Evolutionary conservation across 1,140 invertebrate genomes (phyloP).

Genomic region (Drosophila ercepeae): DNA sequence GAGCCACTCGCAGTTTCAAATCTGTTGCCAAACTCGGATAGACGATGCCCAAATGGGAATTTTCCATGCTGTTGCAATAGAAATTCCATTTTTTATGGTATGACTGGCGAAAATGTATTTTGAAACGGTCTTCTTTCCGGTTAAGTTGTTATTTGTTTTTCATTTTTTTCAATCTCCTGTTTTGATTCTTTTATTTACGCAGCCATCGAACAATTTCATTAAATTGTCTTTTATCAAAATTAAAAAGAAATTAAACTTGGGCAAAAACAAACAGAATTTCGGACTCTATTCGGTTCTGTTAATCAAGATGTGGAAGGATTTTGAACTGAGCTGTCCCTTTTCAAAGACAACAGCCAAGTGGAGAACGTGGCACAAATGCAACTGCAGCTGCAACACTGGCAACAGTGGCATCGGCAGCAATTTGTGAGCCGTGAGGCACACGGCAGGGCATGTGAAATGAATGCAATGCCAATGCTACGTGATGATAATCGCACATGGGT

Average conservation of each 20-base stretch:
- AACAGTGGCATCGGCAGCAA: slow-evolving; percentile 19
- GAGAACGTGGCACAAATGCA: not conserved
- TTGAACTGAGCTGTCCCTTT: slow-evolving; percentile 40
- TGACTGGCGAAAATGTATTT: slow-evolving; percentile 33
- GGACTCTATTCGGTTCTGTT: slow-evolving; percentile 13
- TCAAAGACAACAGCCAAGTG: slow-evolving; percentile 16
- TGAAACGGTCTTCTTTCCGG: slow-evolving; percentile 26
- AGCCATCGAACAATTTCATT: slow-evolving; percentile 30
- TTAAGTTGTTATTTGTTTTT: slow-evolving; percentile 24
- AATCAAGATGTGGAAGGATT: not conserved
- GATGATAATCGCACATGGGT: slow-evolving; percentile 61
- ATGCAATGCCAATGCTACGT: slow-evolving; percentile 58
- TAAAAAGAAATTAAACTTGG: slow-evolving; percentile 29
- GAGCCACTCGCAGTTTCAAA: slow-evolving; percentile 32
- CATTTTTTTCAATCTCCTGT: slow-evolving; percentile 4
- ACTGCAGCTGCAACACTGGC: not conserved
- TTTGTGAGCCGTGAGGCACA: slow-evolving; percentile 43
- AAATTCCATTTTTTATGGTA: slow-evolving; percentile 17
- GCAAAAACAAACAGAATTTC: slow-evolving; percentile 23
- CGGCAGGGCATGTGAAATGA: slow-evolving; percentile 48
- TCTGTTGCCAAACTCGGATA: slow-evolving; percentile 23
- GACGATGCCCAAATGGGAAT: slow-evolving; percentile 16
- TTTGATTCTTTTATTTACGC: slow-evolving; percentile 12
- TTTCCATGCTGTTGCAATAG: not conserved
- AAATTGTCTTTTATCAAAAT: slow-evolving; percentile 54